A percentile compares a stretch with the other conserved stretches of the same genome.
phyloP scores from a whole-genome alignment of 2,797 vertebrate genomes.

The Muscicapa striata region DNA sequence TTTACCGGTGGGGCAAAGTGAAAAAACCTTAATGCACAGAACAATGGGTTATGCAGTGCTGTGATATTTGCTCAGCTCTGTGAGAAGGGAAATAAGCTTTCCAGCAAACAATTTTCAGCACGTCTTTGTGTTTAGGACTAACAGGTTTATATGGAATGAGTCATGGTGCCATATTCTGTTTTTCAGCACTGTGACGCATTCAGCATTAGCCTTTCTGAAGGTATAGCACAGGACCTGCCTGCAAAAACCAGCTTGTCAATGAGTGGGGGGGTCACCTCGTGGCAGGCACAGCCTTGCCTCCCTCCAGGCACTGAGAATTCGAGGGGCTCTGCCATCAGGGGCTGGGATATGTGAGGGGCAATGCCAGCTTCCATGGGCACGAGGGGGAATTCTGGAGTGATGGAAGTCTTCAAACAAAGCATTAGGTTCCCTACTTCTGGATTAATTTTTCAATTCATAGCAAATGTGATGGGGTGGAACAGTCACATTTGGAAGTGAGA shows the following conservation, averaged over 20 bases:
- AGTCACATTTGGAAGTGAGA: not conserved
- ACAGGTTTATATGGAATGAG: not conserved
- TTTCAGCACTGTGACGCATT: not conserved
- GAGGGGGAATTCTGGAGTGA: not conserved
- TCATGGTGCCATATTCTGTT: not conserved
- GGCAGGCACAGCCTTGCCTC: not conserved
- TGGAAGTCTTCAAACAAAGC: not conserved
- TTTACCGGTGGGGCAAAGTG: not conserved
- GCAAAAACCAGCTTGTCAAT: not conserved
- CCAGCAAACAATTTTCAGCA: not conserved
- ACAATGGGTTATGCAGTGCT: not conserved
- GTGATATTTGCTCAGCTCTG: not conserved
- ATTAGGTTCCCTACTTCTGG: not conserved
- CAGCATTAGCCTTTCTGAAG: not conserved
- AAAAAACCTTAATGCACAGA: not conserved
- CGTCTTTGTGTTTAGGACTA: not conserved
- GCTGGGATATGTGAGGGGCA: fast-evolving
- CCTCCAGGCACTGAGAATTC: not conserved
- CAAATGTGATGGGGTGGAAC: not conserved
- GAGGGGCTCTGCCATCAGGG: not conserved
- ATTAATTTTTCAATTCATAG: not conserved
- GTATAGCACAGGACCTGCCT: not conserved
- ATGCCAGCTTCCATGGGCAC: fast-evolving
- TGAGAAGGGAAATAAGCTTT: not conserved
- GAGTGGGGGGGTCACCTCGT: not conserved